Percentiles rank a stretch among this genome's conserved stretches.
Evolutionary conservation across 2,797 vertebrate genomes (phyloP).

Genomic region (Spinus pinus): DNA sequence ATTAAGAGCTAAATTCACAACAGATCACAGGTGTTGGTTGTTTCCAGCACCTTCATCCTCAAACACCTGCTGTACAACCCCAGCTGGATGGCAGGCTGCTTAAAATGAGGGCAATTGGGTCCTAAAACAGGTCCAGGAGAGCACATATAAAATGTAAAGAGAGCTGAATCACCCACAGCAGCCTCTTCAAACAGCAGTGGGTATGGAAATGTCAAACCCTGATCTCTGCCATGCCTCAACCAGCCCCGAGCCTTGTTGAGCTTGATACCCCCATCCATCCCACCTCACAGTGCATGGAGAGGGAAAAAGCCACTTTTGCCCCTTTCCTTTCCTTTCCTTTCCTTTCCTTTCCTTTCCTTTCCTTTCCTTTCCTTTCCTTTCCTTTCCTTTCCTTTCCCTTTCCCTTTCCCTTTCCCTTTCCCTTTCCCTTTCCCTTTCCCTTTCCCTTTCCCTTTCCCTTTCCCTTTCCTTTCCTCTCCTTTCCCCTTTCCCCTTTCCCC

Average conservation of each 20-base stretch:
- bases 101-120: neutral
- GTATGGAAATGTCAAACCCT: neutral
- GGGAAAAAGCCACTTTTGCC: neutral
- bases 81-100: neutral
- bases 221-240: neutral
- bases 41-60: neutral
- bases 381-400: too few relatives aligned
- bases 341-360: too few relatives aligned
- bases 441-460: too few relatives aligned
- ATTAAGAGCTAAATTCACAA: neutral
- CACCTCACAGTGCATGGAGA: neutral
- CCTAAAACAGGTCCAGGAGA: neutral
- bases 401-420: fast-evolving
- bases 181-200: neutral
- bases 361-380: too few relatives aligned
- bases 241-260: neutral
- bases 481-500: too few relatives aligned
- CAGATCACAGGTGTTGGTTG: neutral
- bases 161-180: neutral
- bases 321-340: too few relatives aligned
- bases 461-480: too few relatives aligned
- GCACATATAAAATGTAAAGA: neutral
- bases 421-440: too few relatives aligned
- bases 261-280: fast-evolving
- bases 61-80: neutral